phyloP scores from a whole-genome alignment of 2,888 invertebrate genomes.

The Coelinius sp. region DNA sequence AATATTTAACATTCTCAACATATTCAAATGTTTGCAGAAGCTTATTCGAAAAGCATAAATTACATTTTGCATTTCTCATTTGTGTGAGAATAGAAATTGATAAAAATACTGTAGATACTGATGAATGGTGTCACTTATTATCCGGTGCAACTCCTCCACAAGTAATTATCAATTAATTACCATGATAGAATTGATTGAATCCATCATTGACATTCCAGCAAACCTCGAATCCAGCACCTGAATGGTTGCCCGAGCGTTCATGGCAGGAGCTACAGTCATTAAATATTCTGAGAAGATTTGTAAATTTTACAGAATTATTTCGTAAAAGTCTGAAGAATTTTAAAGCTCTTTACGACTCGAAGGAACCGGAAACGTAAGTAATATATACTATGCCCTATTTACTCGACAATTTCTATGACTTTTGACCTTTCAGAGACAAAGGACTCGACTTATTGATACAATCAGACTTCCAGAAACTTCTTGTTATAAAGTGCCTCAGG shows the following conservation, averaged over 20 bases:
- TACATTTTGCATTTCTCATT: constrained; percentile 85
- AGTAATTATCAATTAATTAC: constrained; percentile 63
- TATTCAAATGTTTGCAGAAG: constrained; percentile 91
- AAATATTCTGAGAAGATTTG: constrained; percentile 76
- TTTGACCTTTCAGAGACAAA: background rate
- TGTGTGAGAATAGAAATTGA: constrained; percentile 80
- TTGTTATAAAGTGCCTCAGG: constrained; percentile 84
- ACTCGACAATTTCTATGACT: too few species aligned
- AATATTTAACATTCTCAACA: constrained; percentile 85
- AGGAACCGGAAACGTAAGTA: constrained; percentile 77
- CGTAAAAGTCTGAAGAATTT: constrained; percentile 72
- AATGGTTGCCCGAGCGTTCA: constrained; percentile 84
- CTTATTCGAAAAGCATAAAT: constrained; percentile 90
- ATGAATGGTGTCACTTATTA: constrained; percentile 84
- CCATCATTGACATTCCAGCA: background rate
- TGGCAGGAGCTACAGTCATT: constrained; percentile 88
- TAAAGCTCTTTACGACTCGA: constrained; percentile 78
- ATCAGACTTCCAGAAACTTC: constrained; percentile 82
- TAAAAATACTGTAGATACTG: constrained; percentile 73
- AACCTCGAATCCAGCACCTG: constrained; percentile 82
- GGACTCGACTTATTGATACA: constrained; percentile 65
- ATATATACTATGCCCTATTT: too few species aligned
- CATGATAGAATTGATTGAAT: too few species aligned
- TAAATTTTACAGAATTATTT: constrained; percentile 77
- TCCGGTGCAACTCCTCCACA: constrained; percentile 79